Percentiles rank a stretch among this genome's conserved stretches.
Conservation (phyloP, 2,888 invertebrate species). For the Agriopis leucophaearia region DNA sequence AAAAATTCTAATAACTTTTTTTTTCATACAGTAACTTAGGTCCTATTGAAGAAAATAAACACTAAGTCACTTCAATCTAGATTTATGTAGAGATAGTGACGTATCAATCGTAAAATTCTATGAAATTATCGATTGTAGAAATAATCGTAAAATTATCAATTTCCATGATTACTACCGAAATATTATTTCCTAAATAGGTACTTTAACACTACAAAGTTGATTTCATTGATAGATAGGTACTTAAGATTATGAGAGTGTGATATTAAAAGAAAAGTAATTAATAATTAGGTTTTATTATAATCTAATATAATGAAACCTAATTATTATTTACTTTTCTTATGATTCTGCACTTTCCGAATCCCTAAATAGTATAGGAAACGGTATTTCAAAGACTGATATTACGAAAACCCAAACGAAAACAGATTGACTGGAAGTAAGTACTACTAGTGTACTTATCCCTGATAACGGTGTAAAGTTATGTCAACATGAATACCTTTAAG, state of each 20-base stretch:
- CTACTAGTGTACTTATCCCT: background rate
- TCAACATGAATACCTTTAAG: background rate
- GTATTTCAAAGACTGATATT: background rate
- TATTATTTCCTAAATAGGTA: constrained; percentile 14
- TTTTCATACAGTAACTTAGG: background rate
- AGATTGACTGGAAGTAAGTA: background rate
- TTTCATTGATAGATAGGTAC: constrained; percentile 19
- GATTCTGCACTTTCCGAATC: background rate
- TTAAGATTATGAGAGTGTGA: background rate
- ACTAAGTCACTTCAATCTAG: constrained; percentile 2
- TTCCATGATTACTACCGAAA: constrained; percentile 15
- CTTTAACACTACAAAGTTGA: constrained; percentile 1
- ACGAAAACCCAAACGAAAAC: background rate
- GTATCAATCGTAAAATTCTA: constrained; percentile 9
- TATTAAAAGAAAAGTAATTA: constrained; percentile 2
- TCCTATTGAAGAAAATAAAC: background rate
- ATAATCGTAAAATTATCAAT: constrained; percentile 19
- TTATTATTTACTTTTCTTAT: background rate
- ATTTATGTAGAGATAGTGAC: constrained; percentile 7
- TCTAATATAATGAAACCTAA: no score
- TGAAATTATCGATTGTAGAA: constrained; percentile 16
- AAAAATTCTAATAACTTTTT: background rate
- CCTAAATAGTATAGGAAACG: background rate
- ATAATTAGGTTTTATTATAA: background rate
- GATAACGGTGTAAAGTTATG: constrained; percentile 6